Evolutionary conservation across 1,140 invertebrate genomes (phyloP), one percentile per base, ranked within the genome.

Genomic region (Telenomus remus): DNA sequence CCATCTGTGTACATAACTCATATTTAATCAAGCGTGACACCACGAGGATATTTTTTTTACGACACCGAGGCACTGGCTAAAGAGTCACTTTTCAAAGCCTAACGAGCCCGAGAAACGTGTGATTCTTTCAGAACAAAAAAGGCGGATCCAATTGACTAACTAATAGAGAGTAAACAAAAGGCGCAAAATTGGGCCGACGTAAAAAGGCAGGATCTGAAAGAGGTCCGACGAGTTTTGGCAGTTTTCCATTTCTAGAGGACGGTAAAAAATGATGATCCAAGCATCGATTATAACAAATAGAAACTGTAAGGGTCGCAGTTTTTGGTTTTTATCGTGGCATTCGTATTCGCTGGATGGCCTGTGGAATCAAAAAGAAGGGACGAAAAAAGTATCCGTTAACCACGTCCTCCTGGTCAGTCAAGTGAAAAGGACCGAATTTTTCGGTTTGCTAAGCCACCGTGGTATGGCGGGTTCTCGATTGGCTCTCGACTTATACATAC

Each of bases 371-470:
- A 39, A 63, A 56, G 66, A 66, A 51, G 63, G 19, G 15, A 42
- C 35, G 47, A 63, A 61, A 76, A 71, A 49, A 42, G 46, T 60
- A 65, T 71, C 61, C 57, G 64, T 61, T 69, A 65, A 70, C 72
- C 65, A 65, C 65, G 64, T 64, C 64, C 65, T 64, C 46, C 53
- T 63, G 68, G 56, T 59, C 65, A 68, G 66, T 69, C 74, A 71
- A 59, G 66, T 70, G 73, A 76, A 70, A 76, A 63, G 73, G 57
- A 75, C 74, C 10, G 50, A 60, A 63, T 68, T 68, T 76, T 66
- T 72, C 65, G 60, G 55, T 61, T 54, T 64, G 19, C 56, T 63
- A 56, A 57, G 37, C 73, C 49, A 59, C 33, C 14, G 57, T 44
- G 13, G 43, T 44, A 43, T 33, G 19, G 72, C 37, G 43, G 65